Evolutionary conservation across 1,140 invertebrate species (phyloP), one percentile per base, ranked within the genome.

Genomic region (Eulimnadia texana): DNA sequence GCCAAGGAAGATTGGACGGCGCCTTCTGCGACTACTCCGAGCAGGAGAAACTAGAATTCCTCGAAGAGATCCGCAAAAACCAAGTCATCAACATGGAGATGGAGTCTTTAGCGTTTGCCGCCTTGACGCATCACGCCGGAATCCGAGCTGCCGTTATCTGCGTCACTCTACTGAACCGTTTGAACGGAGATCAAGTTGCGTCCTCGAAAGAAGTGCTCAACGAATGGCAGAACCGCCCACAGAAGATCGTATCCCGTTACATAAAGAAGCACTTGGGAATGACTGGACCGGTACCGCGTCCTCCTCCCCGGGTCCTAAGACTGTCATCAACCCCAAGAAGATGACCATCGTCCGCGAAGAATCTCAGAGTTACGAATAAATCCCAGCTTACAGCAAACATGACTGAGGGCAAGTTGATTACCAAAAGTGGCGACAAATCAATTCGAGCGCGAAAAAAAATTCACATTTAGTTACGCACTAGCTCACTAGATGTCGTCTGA

Each of bases 51-150:
- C 83, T 93, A 78, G 82, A 84, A 16, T 98, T 92, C 69, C 74
- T 98, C 58, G 77, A 82, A 33, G 80, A 82, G 63, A 70, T 97
- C 56, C 80, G 86, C 49, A 79, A 85, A 20, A 72, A 81, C 22
- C 91, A 90, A 1, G 86, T 99, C 2, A 80, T 88, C 1, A 99
- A 99, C 72, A 97, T 99, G 66, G 96, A 99, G 77, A 98, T 99
- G 95, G 96, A 99, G 74, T 85, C 87, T 1, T 79, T 89, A 0
- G 84, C 85, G 24, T 98, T 99, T 71, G 89, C 93, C 0, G 91
- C 93, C 0, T 79, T 98, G 22, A 96, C 92, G 11, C 86, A 93
- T 71, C 85, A 91, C 70, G 93, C 93, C n/a, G 90, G 90, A 11
- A 88, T 97, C 61, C 86, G 85, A 76, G 88, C 90, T 9, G 93